Evolutionary conservation across 2,888 invertebrate genomes (phyloP), one percentile per base, ranked within the genome.

Genomic region (Nemotelus nigrinus): DNA sequence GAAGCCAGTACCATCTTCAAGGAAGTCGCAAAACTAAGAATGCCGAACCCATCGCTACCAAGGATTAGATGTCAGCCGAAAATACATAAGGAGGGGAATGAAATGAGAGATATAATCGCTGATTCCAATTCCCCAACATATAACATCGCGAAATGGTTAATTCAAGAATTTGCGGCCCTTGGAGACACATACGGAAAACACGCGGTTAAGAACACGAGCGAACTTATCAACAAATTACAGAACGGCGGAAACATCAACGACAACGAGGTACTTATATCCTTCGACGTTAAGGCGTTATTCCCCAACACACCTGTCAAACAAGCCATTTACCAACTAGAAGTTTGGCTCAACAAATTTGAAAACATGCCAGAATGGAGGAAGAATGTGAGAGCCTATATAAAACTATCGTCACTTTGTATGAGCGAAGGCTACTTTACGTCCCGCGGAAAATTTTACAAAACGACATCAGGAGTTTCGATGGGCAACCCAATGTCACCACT

Each of bases 101-200:
- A 39, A 8, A 41, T 63, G 41, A 63, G 63, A 43, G 41, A 63
- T 41, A 63, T 63, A 41, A 63, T 63, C 39, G 39, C 63, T 3
- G 63, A 39, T 39, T n/a, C 63, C 7, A 63, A 63, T 63, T 63
- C 63, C 3, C 63, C 63, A 4, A 63, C 63, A 4, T 3, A 63
- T 63, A 63, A 41, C 8, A 63, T 63, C 43, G 63, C 63, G 8
- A 63, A 63, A 41, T 63, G 63, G 63, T 41, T 63, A 39, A 8
- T 63, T 8, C 3, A 3, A 63, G 63, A 63, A 63, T 5, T 63
- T 8, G 63, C 3, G 4, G 43, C 39, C 43, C 39, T 41, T 3
- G 41, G 63, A 3, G 43, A 39, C 3, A 3, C 39, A 39, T 39
- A 41, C 7, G 3, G 63, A 41, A 39, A 3, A 8, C 25, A 43